Percentiles rank a stretch among this genome's conserved stretches.
These are phyloP conservation scores for Psammodynastes pulverulentus DNA, from an alignment of 2,113 vertebrate species.

Conservation along the genomic window DNA sequence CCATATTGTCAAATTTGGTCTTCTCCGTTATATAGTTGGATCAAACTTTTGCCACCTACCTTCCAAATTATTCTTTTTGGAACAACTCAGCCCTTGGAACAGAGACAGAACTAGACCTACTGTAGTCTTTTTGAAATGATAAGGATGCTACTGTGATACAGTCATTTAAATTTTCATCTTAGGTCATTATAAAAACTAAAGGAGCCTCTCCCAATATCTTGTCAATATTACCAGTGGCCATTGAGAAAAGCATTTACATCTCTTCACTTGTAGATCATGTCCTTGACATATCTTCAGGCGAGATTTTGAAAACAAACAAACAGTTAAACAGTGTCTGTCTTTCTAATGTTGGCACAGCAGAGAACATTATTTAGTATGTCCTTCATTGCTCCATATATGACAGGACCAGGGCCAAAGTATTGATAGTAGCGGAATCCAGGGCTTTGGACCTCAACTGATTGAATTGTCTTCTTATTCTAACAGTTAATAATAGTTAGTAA, in stretches of 20 bases:
- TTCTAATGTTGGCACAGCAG: no score
- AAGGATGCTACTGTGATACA: background rate
- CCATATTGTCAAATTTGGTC: background rate
- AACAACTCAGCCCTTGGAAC: background rate
- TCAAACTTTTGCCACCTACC: background rate
- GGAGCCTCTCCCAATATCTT: background rate
- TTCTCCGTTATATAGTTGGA: background rate
- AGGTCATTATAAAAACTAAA: background rate
- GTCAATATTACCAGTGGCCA: background rate
- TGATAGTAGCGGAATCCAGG: no score
- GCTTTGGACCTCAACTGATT: no score
- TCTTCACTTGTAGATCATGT: no score
- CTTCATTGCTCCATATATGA: no score
- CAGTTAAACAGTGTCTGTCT: no score
- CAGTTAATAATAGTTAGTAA: no score
- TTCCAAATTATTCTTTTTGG: background rate
- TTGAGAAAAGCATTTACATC: background rate
- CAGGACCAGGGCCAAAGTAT: no score
- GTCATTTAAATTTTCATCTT: background rate
- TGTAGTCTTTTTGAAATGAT: background rate
- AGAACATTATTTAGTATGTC: no score
- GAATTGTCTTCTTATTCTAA: no score
- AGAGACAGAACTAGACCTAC: background rate
- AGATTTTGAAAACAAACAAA: no score
- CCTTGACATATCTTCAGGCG: no score